Percentiles rank a stretch among this genome's conserved stretches.
phyloP scores from a whole-genome alignment of 2,888 invertebrate species.

The Pheosia gnoma region DNA sequence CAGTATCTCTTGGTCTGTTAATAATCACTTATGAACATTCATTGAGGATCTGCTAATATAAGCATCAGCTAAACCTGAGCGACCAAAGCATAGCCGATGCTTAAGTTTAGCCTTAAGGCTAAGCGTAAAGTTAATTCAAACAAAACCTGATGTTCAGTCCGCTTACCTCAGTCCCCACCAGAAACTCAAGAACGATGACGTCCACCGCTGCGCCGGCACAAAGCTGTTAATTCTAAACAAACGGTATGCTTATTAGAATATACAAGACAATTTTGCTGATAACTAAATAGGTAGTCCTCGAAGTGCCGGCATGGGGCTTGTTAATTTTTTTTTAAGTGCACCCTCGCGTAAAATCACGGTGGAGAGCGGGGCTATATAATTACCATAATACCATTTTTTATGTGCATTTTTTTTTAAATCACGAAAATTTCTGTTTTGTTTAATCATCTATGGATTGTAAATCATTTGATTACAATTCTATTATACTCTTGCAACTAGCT shows the following conservation, averaged over 20 bases:
- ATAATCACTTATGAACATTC: too few relatives aligned
- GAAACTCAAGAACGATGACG: slow-evolving; percentile 9
- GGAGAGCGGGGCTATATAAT: slow-evolving; percentile 44
- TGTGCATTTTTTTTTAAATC: too few relatives aligned
- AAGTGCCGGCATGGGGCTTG: slow-evolving; percentile 42
- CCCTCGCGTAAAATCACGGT: slow-evolving; percentile 47
- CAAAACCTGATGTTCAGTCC: background rate
- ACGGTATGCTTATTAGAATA: slow-evolving; percentile 37
- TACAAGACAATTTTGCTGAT: slow-evolving; percentile 38
- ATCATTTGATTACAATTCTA: too few relatives aligned
- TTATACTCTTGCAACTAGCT: too few relatives aligned
- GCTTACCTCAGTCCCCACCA: slow-evolving; percentile 7
- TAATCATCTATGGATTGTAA: too few relatives aligned
- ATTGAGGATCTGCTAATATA: too few relatives aligned
- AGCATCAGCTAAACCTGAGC: too few relatives aligned
- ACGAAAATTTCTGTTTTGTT: too few relatives aligned
- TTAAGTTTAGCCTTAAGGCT: too few relatives aligned
- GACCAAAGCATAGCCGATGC: too few relatives aligned
- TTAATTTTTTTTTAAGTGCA: slow-evolving; percentile 50
- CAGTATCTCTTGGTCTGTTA: too few relatives aligned
- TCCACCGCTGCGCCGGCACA: slow-evolving; percentile 10
- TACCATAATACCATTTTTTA: slow-evolving; percentile 17
- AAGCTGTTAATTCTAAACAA: slow-evolving; percentile 32
- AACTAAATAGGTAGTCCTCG: slow-evolving; percentile 44
- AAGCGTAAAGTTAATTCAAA: background rate